These are phyloP conservation scores for Hyperopisus bebe DNA, from an alignment of 2,113 vertebrate species.

Conservation along the genomic window DNA sequence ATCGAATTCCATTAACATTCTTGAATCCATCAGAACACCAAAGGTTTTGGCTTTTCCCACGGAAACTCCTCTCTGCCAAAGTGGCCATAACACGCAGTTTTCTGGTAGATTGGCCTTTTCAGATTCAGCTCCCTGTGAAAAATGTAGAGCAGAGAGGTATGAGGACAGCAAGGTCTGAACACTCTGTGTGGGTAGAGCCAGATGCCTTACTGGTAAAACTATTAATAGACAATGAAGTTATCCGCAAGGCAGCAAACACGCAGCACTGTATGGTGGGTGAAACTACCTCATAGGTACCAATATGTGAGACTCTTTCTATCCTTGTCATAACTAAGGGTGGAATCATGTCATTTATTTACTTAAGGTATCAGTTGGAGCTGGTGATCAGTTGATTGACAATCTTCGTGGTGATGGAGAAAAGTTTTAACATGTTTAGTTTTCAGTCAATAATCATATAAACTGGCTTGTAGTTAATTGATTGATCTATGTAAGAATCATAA, in stretches of 20 bases:
- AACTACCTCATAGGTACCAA: neutral
- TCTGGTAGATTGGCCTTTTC: slow-evolving; percentile 60
- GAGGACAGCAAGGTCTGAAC: neutral
- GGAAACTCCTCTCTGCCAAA: slow-evolving; percentile 63
- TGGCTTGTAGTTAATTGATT: neutral
- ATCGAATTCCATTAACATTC: neutral
- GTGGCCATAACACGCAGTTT: slow-evolving; percentile 64
- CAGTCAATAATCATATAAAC: neutral
- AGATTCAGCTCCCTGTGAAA: slow-evolving; percentile 55
- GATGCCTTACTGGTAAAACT: neutral
- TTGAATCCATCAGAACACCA: slow-evolving; percentile 42
- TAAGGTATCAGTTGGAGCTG: neutral
- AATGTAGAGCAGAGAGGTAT: neutral
- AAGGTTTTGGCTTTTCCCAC: slow-evolving; percentile 59
- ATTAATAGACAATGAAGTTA: neutral
- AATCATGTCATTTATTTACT: neutral
- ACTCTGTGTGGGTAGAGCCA: slow-evolving; percentile 1
- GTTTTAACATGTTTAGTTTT: neutral
- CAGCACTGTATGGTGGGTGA: neutral
- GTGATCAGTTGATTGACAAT: neutral
- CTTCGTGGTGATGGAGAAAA: neutral
- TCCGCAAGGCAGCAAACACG: neutral
- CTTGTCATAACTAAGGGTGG: neutral
- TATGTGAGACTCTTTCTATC: neutral
- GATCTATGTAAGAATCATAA: neutral